A percentile compares a stretch with the other conserved stretches of the same genome.
Conservation (phyloP, 2,888 invertebrate genomes). For the Ceraclea dissimilis region DNA sequence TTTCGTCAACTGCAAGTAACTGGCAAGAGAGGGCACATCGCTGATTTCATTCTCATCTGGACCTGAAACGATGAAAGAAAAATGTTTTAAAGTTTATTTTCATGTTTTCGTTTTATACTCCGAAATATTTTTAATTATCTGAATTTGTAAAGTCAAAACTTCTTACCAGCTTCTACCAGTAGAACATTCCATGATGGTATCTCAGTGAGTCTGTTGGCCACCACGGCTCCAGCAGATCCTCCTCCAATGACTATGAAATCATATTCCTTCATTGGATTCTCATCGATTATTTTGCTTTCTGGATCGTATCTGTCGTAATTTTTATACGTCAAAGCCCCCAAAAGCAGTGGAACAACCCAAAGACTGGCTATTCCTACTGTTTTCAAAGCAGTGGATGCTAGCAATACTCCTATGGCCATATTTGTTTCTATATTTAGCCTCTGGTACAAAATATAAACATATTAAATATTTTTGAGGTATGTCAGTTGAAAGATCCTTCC, state of each 20-base stretch:
- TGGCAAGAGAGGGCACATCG: slow-evolving; percentile 80
- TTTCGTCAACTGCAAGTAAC: slow-evolving; percentile 77
- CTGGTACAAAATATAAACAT: not conserved
- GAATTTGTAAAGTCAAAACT: no score
- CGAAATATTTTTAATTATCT: no score
- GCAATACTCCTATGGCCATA: slow-evolving; percentile 68
- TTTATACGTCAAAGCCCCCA: slow-evolving; percentile 74
- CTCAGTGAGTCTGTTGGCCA: slow-evolving; percentile 75
- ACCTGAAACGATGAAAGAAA: slow-evolving; percentile 49
- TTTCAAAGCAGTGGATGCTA: slow-evolving; percentile 71
- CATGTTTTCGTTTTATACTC: no score
- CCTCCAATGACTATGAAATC: slow-evolving; percentile 81
- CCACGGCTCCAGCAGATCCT: slow-evolving; percentile 85
- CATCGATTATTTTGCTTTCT: slow-evolving; percentile 66
- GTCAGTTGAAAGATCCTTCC: not conserved
- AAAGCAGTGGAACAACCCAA: slow-evolving; percentile 75
- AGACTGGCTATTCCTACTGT: slow-evolving; percentile 71
- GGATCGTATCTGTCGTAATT: slow-evolving; percentile 76
- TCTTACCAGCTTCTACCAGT: slow-evolving; percentile 63
- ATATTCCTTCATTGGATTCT: slow-evolving; percentile 64
- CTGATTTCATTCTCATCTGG: slow-evolving; percentile 83
- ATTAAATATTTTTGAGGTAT: not conserved
- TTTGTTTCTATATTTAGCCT: not conserved
- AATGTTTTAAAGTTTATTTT: no score
- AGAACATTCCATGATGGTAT: slow-evolving; percentile 68